These are phyloP conservation scores for Varroa destructor DNA, from an alignment of 1,140 invertebrate species.

Conservation along the genomic window DNA sequence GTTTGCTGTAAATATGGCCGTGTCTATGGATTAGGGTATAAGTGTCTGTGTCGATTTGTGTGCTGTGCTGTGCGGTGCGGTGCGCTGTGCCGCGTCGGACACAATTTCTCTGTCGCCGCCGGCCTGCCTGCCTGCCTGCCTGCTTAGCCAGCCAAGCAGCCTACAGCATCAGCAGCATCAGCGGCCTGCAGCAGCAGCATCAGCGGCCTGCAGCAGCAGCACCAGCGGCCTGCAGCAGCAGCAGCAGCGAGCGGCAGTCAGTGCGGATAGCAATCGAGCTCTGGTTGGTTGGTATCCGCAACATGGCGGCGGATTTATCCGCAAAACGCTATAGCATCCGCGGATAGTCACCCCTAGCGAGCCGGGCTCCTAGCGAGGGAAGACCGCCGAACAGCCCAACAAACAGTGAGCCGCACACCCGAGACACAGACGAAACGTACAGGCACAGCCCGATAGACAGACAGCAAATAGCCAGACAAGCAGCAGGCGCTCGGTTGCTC, in stretches of 20 bases:
- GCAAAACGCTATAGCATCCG: not conserved
- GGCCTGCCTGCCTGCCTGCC: slow-evolving; percentile 1
- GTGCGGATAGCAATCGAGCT: slow-evolving; percentile 21
- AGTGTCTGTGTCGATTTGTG: no score
- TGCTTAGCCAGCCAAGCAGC: not conserved
- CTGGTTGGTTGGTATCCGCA: slow-evolving; percentile 28
- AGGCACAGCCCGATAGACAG: no score
- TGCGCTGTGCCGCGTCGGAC: no score
- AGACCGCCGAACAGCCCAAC: slow-evolving; percentile 1
- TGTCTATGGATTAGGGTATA: no score
- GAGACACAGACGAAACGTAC: no score
- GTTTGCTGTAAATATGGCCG: no score
- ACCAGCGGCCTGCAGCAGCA: not conserved
- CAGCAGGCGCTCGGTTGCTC: no score
- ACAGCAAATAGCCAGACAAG: no score
- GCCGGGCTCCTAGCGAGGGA: slow-evolving; percentile 27
- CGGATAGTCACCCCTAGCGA: slow-evolving; percentile 23
- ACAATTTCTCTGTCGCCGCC: slow-evolving; percentile 4
- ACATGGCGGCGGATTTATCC: slow-evolving; percentile 15
- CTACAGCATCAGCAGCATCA: not conserved
- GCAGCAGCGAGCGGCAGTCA: not conserved
- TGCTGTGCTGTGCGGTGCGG: no score
- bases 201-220: no score
- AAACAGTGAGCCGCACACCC: no score
- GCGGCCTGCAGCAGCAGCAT: not conserved